phyloP scores from a whole-genome alignment of 2,888 invertebrate species.

The Bedellia somnulentella region DNA sequence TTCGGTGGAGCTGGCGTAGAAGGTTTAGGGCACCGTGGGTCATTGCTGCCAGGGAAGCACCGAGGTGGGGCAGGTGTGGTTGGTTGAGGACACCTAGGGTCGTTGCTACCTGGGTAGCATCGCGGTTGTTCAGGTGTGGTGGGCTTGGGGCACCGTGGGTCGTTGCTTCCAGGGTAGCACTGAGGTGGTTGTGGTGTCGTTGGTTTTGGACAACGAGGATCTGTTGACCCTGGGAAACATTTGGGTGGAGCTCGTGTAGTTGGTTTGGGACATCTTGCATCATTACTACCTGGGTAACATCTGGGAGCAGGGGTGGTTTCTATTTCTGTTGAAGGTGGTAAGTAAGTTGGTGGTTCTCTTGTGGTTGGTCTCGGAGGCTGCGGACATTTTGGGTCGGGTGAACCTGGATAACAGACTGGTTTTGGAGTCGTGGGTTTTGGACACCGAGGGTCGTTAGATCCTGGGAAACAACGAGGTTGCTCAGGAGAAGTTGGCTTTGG shows the following conservation, averaged over 20 bases:
- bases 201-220: conserved; percentile 18
- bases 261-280: conserved; percentile 14
- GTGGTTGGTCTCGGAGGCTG: conserved; percentile 13
- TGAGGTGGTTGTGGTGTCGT: conserved; percentile 10
- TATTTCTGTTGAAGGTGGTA: conserved; percentile 14
- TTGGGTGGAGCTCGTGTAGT: conserved; percentile 8
- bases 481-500: conserved; percentile 17
- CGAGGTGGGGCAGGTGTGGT: conserved; percentile 9
- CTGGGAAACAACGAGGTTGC: conserved; percentile 16
- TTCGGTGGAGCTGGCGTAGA: conserved; percentile 11
- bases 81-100: conserved; percentile 17
- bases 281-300: conserved; percentile 14
- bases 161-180: conserved; percentile 19
- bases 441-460: conserved; percentile 16
- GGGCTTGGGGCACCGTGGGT: conserved; percentile 19
- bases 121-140: conserved; percentile 14
- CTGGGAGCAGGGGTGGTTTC: conserved; percentile 14
- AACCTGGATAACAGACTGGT: conserved; percentile 13
- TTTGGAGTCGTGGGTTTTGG: conserved; percentile 11
- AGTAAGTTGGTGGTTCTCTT: conserved; percentile 9
- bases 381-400: conserved; percentile 18
- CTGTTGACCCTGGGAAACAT: conserved; percentile 14
- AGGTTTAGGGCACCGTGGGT: conserved; percentile 18
- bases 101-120: conserved; percentile 14
- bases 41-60: conserved; percentile 21